phyloP scores from a whole-genome alignment of 2,888 invertebrate species.

The Eudemis profundana region DNA sequence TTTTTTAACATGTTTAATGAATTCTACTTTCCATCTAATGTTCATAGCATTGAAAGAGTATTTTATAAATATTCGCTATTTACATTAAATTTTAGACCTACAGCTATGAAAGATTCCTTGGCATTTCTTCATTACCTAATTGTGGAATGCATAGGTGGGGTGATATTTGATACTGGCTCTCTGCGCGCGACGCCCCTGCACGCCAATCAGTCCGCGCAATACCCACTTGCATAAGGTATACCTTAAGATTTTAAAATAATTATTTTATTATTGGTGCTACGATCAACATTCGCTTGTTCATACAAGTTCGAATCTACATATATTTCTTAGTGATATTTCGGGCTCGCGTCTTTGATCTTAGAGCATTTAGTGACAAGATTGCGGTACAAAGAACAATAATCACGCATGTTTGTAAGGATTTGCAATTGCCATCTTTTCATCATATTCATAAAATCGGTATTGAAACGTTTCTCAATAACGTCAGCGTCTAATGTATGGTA shows the following conservation, averaged over 20 bases:
- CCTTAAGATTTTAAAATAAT: conserved; percentile 27
- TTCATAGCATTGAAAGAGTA: background rate
- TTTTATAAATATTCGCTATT: conserved; percentile 31
- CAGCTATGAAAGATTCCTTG: conserved; percentile 29
- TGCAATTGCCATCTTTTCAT: no score
- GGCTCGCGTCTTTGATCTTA: background rate
- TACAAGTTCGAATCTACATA: background rate
- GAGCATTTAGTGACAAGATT: background rate
- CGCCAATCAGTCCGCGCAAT: conserved; percentile 7
- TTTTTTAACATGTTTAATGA: background rate
- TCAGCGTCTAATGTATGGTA: no score
- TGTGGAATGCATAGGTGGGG: conserved; percentile 37
- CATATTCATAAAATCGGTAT: no score
- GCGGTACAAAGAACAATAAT: background rate
- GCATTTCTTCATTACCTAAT: conserved; percentile 18
- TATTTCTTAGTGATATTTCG: background rate
- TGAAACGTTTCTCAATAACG: no score
- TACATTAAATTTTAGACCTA: conserved; percentile 20
- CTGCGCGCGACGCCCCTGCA: conserved; percentile 1
- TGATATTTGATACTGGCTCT: conserved; percentile 13
- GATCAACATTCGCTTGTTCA: conserved; percentile 30
- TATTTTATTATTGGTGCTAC: conserved; percentile 8
- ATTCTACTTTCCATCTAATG: background rate
- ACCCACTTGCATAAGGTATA: conserved; percentile 23
- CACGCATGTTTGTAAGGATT: no score